Base-by-base conservation (phyloP, 2,797 vertebrate genomes). In the Okamejei kenojei region DNA sequence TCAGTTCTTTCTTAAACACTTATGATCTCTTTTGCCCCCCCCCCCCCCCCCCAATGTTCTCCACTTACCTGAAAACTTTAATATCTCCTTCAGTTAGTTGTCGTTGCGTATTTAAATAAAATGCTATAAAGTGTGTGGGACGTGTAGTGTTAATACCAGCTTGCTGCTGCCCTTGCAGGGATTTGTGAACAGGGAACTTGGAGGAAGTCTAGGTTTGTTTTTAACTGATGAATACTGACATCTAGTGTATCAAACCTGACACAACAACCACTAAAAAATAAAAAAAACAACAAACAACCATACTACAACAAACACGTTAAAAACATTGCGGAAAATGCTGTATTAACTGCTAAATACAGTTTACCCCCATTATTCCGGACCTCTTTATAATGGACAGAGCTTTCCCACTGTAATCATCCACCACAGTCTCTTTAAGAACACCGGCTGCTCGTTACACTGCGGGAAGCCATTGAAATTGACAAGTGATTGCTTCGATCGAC, bases 211-310 rank as follows among this genome's bases (percentile, higher is more conserved):
- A 32, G n/a, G 32, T 32, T 71, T 90, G 71, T 74, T 54, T 32
- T 45, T 91, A 65, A 76, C 38, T 76, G 90, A 63, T 76, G 71
- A 76, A 74, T 54, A 54, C 71, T 92, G 71, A 74, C 90, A 54
- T 29, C 23, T 92, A 63, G 63, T 90, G n/a, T 2, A 90, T 19
- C 86, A 68, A 68, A 19, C 29, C 15, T 32, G 58, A 2, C 29
- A 29, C 58, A 84, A 19, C 26, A 35, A 29, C 63, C 32, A 90
- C 21, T 68, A 63, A 26, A 81, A 82, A 0, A n/a, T 35, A 32
- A 1, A 2, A 88, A 35, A 65, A 6, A 0, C 45, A 45, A 45
- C 45, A 45, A 45, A 45, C 2, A 3, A 45, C 4, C 2, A 45
- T 45, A 45, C 45, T 45, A 45, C 45, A 10, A 7, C 6, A 88